Evolutionary conservation across 2,888 invertebrate genomes (phyloP), one percentile per base, ranked within the genome.

Genomic region (Lucinisca nassula): DNA sequence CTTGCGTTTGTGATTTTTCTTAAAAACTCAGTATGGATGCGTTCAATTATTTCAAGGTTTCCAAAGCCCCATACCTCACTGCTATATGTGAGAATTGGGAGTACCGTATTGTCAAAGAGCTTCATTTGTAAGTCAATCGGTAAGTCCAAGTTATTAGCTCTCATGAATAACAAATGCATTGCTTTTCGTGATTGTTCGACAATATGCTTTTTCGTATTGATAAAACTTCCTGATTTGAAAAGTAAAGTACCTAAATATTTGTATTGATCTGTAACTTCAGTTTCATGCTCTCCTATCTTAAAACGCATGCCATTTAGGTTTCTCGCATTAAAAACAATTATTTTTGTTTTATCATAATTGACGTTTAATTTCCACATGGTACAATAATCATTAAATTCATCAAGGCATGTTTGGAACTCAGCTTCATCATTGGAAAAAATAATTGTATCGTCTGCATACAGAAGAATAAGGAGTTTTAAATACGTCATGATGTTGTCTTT

Each of bases 31-130:
- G 38, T 17, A 32, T 61, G 73, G 37, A 84, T 30, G 2, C 61
- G 78, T 37, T 83, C 78, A 37, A 78, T 38, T 8, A 55, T 37
- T 38, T 84, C 75, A 1, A 79, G 51, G 32, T 84, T 79, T 45
- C 61, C 49, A 38, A 49, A 75, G 14, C 75, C 79, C 75, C 67
- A 79, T 14, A 79, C 55, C 51, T 84, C 84, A 67, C 75, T 55
- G 0, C 79, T 75, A 40, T 84, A 84, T 14, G 73, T 40, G 12
- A 84, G 14, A 67, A 79, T 84, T 30, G 75, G 45, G 17, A 67
- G n/a, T 38, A 83, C 37, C 24, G 74, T 61, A 37, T 58, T 37
- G 24, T 78, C 67, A 37, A 78, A 78, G 35, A 78, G 55, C n/a
- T 61, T 78, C 8, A 78, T 10, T 38, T 78, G 78, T 37, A 78